Percentiles rank a stretch among this genome's conserved stretches.
Conservation (phyloP, 2,113 vertebrate species). For the Eulacestoma nigropectus region DNA sequence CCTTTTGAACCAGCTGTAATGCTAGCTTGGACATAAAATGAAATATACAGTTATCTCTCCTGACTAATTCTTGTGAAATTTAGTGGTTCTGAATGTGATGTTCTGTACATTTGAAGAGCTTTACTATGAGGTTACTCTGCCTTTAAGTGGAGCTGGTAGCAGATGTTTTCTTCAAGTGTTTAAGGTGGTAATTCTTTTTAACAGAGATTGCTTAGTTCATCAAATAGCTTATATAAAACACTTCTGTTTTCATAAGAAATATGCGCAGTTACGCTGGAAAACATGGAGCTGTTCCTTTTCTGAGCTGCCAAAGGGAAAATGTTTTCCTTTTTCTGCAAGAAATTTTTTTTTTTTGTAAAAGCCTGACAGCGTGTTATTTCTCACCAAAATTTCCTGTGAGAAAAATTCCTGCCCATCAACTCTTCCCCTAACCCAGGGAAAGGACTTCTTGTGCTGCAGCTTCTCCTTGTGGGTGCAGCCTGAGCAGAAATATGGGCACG, state of each 20-base stretch:
- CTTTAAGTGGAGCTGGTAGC: neutral
- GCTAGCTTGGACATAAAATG: neutral
- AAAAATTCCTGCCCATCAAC: neutral
- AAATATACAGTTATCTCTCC: neutral
- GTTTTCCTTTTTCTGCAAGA: neutral
- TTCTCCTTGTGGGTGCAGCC: neutral
- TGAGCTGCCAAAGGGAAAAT: neutral
- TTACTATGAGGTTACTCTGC: neutral
- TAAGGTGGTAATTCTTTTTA: neutral
- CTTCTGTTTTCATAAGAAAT: neutral
- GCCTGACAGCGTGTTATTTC: neutral
- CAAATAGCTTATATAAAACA: neutral
- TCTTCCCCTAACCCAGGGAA: neutral
- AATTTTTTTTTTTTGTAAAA: neutral
- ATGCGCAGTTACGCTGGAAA: neutral
- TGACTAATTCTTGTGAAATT: neutral
- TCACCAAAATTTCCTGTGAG: neutral
- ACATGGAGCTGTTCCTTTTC: neutral
- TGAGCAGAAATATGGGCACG: neutral
- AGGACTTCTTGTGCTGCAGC: neutral
- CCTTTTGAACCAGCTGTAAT: neutral
- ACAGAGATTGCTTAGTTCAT: neutral
- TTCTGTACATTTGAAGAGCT: neutral
- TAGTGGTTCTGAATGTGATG: neutral
- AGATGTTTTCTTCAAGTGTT: neutral